Base-by-base conservation (phyloP, 1,140 invertebrate species). In the Drosophila paulistorum region DNA sequence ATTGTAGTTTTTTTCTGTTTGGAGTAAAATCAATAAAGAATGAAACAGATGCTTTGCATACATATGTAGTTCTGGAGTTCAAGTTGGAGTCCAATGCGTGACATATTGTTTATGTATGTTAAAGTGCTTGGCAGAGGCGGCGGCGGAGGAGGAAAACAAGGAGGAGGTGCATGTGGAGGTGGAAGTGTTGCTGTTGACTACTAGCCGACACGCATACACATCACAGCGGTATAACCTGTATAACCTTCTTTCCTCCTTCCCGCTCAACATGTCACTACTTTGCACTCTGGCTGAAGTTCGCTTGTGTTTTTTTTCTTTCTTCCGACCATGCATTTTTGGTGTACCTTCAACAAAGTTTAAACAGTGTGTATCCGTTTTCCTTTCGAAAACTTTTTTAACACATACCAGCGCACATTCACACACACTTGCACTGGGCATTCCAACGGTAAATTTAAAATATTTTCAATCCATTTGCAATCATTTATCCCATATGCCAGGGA, bases 321-420 rank as follows among this genome's bases (percentile, higher is more conserved):
- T 30, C 6, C 30, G 2, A 61, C 17, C 11, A 39, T 78, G 70
- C 83, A 89, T 70, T 77, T 79, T 17, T n/a, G 23, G 54, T 83
- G 84, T 80, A 89, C 79, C 83, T 83, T 83, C 51, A 30, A 69
- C 67, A 83, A 77, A 74, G 77, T 83, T 87, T 67, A 80, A 87
- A 81, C 69, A 69, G 85, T 89, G 77, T 89, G 84, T 89, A 89
- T 89, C 84, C 85, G 81, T 89, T 89, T 84, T 89, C 84, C 84
- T 89, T 89, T 89, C 80, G 81, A 84, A 79, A 84, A 83, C 75
- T 79, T 86, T 72, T 87, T 79, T 51, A 23, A 51, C 45, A 71
- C 60, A 41, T 48, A 73, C 62, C 76, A 45, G 59, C 54, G 20
- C 41, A 57, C 58, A 61, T 11, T 48, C 33, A 66, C 20, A 69